Conservation (phyloP, 2,113 vertebrate genomes). For the Pristiophorus japonicus region DNA sequence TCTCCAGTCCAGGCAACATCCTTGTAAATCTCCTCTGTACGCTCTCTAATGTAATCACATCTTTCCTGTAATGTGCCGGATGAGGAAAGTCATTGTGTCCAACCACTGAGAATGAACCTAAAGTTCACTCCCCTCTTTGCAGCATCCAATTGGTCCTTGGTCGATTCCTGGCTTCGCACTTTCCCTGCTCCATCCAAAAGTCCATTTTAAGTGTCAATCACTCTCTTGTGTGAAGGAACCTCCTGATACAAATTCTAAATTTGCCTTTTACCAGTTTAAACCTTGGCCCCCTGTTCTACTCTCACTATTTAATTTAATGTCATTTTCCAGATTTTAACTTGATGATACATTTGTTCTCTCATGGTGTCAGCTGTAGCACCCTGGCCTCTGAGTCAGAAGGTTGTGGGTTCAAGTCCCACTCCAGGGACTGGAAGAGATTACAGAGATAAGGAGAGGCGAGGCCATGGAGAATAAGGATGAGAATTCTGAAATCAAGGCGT, state of each 20-base stretch:
- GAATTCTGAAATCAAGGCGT: no score
- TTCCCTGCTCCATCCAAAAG: background rate
- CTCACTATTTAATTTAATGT: background rate
- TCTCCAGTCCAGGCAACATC: no score
- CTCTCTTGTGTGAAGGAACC: background rate
- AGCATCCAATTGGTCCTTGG: background rate
- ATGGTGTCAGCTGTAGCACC: no score
- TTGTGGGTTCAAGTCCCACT: no score
- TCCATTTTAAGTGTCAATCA: background rate
- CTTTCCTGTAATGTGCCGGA: no score
- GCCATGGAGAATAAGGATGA: no score
- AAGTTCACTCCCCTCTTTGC: background rate
- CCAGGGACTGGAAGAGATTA: no score
- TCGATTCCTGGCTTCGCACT: background rate
- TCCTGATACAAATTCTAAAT: background rate
- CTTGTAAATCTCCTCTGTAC: no score
- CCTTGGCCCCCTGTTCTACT: background rate
- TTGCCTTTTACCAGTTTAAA: background rate
- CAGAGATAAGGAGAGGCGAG: no score
- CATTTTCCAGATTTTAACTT: background rate
- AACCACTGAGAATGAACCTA: background rate
- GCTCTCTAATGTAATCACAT: no score
- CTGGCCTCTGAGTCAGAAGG: no score
- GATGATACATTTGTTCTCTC: background rate
- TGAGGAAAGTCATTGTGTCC: no score